These are phyloP conservation scores for Varecia variegata DNA, from an alignment of 2,797 vertebrate species.

Conservation along the genomic window DNA sequence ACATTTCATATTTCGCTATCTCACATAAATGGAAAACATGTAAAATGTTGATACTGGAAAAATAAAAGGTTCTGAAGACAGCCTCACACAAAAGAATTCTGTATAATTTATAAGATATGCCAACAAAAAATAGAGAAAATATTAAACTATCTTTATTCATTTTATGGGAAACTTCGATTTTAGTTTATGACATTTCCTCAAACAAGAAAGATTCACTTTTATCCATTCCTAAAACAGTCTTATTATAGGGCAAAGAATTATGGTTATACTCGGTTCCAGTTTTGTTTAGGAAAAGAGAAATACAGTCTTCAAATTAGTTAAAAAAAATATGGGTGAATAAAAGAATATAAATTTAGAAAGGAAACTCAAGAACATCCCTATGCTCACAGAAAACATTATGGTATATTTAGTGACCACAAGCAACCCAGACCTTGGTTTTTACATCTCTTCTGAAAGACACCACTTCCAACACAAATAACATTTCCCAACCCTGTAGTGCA, in stretches of 20 bases:
- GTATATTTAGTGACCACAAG: conserved; percentile 57
- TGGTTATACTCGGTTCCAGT: background rate
- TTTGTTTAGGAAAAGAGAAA: conserved; percentile 41
- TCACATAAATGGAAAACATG: conserved; percentile 39
- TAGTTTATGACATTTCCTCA: conserved; percentile 32
- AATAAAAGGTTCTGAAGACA: conserved; percentile 14
- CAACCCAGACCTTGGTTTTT: conserved; percentile 66
- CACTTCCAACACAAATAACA: conserved; percentile 69
- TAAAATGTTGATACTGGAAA: conserved; percentile 36
- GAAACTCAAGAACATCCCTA: conserved; percentile 44
- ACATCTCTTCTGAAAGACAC: conserved; percentile 55
- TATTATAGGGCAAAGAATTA: conserved; percentile 35
- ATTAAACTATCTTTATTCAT: conserved; percentile 11
- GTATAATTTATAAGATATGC: conserved; percentile 4
- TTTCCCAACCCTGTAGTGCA: conserved; percentile 55
- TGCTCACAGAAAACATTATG: conserved; percentile 24
- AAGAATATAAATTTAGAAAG: conserved; percentile 64
- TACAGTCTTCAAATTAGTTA: conserved; percentile 47
- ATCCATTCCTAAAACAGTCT: conserved; percentile 31
- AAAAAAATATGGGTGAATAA: conserved; percentile 47
- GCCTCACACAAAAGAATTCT: background rate
- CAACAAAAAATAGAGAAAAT: conserved; percentile 50
- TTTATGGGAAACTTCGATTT: conserved; percentile 39
- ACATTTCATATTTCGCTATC: conserved; percentile 2
- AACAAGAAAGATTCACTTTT: conserved; percentile 29